Base-by-base conservation (phyloP, 1,140 invertebrate genomes). In the Forficula auricularia region DNA sequence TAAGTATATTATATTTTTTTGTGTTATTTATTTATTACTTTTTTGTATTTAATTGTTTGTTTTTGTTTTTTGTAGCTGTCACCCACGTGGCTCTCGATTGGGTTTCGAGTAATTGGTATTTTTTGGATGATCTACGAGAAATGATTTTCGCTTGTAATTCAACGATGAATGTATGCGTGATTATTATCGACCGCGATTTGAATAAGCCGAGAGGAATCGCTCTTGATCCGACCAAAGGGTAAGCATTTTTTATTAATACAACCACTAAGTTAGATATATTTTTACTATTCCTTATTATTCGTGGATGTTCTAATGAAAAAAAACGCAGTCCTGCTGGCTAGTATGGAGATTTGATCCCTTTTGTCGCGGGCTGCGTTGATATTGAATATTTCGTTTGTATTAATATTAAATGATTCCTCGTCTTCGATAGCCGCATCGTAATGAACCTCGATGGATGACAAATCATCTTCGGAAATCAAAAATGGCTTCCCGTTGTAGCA, bases 81-180 rank as follows among this genome's bases (percentile, higher is more conserved):
- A 70, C 70, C 50, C 72, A 82, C 54, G 60, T 90, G 37, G 75
- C 79, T 2, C 64, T 84, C 44, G 87, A 92, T 59, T 92, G 87
- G 87, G 63, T 90, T 14, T 72, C 78, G 27, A 69, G 73, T 46
- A 87, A 84, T 58, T 79, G 86, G 72, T 94, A 92, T 63, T 73
- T 90, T 51, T 60, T 84, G 42, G 86, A 90, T 60, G 72, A 75
- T 61, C 62, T 68, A 50, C 61, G 75, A 55, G 70, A 82, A 62
- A 62, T 74, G 61, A 68, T 84, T 52, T 82, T 74, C 62, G 64
- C 76, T 49, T 92, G 74, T 63, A 72, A 66, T 43, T 64, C 62
- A 49, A 61, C 63, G 20, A 66, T 81, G 56, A 59, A 59, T 42
- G 66, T 67, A 59, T 78, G 80, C 60, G 68, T 73, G 43, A 68